Conservation (phyloP, 2,113 vertebrate genomes). For the Illadopsis cleaveri region DNA sequence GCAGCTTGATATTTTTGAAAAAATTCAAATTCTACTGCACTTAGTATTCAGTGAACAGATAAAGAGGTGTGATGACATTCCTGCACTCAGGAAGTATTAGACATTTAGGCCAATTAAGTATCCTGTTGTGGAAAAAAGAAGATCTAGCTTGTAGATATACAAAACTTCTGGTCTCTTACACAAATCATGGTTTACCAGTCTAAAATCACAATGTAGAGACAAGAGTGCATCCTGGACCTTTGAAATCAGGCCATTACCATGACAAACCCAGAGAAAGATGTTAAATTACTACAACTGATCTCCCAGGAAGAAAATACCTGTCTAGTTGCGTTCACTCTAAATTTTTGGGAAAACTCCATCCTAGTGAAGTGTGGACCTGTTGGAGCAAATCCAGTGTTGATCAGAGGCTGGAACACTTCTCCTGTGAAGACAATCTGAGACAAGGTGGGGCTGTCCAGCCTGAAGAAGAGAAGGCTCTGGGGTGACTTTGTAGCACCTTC, state of each 20-base stretch:
- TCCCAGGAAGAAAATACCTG: background rate
- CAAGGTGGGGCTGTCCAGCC: background rate
- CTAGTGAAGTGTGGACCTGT: background rate
- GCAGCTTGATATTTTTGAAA: background rate
- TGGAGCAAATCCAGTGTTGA: background rate
- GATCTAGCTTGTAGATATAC: background rate
- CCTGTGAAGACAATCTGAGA: background rate
- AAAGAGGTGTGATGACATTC: background rate
- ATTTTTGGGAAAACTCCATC: background rate
- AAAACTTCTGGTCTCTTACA: background rate
- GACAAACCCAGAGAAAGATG: background rate
- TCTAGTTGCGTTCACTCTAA: background rate
- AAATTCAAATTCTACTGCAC: background rate
- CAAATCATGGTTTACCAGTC: background rate
- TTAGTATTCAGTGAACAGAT: background rate
- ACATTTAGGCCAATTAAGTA: background rate
- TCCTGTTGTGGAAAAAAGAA: background rate
- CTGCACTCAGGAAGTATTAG: background rate
- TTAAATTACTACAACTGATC: background rate
- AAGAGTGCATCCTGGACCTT: background rate
- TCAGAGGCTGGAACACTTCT: background rate
- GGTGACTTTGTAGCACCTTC: background rate
- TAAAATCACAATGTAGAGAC: background rate
- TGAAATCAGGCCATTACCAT: background rate
- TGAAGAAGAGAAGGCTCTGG: background rate